Percentiles rank a stretch among this genome's conserved stretches.
Evolutionary conservation across 2,888 invertebrate genomes (phyloP).

Genomic region (Steinernema hermaphroditum): DNA sequence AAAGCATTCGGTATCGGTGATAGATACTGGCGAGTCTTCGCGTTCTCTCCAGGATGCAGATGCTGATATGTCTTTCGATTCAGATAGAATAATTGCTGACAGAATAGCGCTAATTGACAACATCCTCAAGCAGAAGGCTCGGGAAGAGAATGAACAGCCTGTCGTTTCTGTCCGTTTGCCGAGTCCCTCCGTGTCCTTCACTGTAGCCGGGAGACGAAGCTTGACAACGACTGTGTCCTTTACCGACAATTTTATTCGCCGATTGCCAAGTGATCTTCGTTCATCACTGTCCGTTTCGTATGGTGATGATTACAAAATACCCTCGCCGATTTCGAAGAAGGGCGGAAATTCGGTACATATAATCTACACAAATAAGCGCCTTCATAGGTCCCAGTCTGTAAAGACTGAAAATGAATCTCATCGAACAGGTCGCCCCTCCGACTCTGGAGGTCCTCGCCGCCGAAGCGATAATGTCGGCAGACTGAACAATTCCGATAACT

Average conservation of each 20-base stretch:
- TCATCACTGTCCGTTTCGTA: conserved; percentile 35
- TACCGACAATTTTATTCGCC: conserved; percentile 27
- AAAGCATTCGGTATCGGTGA: no score
- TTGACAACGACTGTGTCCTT: conserved; percentile 31
- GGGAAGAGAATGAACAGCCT: no score
- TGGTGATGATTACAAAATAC: conserved; percentile 23
- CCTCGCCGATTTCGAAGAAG: background rate
- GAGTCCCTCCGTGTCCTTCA: no score
- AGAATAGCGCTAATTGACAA: background rate
- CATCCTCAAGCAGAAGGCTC: background rate
- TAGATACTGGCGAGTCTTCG: background rate
- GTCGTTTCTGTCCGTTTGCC: no score
- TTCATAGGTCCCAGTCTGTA: conserved; percentile 10
- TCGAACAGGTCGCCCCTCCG: background rate
- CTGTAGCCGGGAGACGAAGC: background rate
- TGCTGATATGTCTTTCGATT: background rate
- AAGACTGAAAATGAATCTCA: background rate
- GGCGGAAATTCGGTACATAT: background rate
- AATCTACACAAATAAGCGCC: conserved; percentile 12
- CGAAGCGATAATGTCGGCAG: background rate
- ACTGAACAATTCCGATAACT: background rate
- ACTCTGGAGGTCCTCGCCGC: background rate
- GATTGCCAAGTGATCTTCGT: conserved; percentile 14
- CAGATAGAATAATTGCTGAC: background rate
- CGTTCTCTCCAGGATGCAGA: background rate